Conservation (phyloP, 1,140 invertebrate genomes). For the Heliconius nattereri region DNA sequence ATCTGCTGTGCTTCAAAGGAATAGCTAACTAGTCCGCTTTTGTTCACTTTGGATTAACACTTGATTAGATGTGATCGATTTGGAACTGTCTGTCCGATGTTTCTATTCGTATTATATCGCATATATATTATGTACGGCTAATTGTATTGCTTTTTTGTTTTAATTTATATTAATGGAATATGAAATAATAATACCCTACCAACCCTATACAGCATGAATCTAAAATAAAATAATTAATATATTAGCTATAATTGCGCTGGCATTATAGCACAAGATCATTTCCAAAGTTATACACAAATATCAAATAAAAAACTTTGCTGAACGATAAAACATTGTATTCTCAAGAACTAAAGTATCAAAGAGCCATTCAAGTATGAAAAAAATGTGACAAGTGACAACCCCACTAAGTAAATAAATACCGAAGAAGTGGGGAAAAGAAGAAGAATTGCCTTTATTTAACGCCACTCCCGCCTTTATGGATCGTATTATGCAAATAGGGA, state of each 20-base stretch:
- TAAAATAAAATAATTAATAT: no score
- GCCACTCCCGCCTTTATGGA: slow-evolving; percentile 37
- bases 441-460: slow-evolving; percentile 27
- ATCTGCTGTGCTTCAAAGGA: slow-evolving; percentile 17
- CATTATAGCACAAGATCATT: no score
- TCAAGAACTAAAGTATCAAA: background rate
- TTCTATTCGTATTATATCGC: background rate
- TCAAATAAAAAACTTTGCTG: background rate
- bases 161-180: no score
- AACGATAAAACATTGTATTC: slow-evolving; percentile 3
- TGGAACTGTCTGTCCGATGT: background rate
- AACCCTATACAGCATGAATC: no score
- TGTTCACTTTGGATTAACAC: slow-evolving; percentile 34
- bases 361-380: background rate
- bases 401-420: slow-evolving; percentile 4
- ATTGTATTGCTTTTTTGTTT: background rate
- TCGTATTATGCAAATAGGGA: slow-evolving; percentile 47
- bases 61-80: slow-evolving; percentile 17
- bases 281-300: background rate
- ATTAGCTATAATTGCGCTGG: no score
- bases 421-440: background rate
- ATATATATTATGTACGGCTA: background rate
- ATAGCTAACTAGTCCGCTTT: slow-evolving; percentile 17
- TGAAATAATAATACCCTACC: no score
- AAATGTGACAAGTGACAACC: background rate